Base-by-base conservation (phyloP, 2,888 invertebrate genomes). In the Drosophila mayaguana region DNA sequence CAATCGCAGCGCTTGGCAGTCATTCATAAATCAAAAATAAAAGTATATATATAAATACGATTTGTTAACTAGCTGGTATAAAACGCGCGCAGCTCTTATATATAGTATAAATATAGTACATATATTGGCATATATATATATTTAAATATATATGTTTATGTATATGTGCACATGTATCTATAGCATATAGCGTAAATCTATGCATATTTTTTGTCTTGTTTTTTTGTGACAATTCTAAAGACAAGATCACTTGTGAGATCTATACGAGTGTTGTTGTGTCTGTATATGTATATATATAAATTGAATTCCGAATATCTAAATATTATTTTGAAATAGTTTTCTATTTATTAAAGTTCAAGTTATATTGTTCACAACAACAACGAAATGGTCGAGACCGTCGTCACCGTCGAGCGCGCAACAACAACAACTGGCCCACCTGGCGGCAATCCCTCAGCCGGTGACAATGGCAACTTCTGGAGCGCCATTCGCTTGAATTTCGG, bases 371-470 rank as follows among this genome's bases (percentile, higher is more conserved):
- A 40, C 55, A 60, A 57, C 34, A 57, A 42, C 65, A 65, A 62
- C 56, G 96, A 96, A 96, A 96, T 96, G 95, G 96, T 96, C 92
- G 96, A 96, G 94, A 96, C 96, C 90, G 96, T 96, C 91, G 96
- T 96, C 90, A 96, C 95, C 89, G 95, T 96, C 93, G 96, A 96
- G 92, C 95, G 95, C 92, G 95, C 94, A 94, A 95, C 93, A 92
- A 82, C 91, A 89, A 83, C 92, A 87, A 87, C 92, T 76, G 69
- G 92, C 78, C 77, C 91, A 62, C 92, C 93, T 74, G 85, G 82
- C 14, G 75, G 74, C 42, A 78, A 77, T 62, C 66, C 80, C 16
- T 82, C 89, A 18, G 84, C 86, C 64, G 91, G 91, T 22, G 82
- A 92, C 57, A 93, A 92, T 68, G 84, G 92, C 54, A 92, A 92